These are phyloP conservation scores for Fukomys damarensis DNA, from an alignment of 2,113 vertebrate species.

Conservation along the genomic window DNA sequence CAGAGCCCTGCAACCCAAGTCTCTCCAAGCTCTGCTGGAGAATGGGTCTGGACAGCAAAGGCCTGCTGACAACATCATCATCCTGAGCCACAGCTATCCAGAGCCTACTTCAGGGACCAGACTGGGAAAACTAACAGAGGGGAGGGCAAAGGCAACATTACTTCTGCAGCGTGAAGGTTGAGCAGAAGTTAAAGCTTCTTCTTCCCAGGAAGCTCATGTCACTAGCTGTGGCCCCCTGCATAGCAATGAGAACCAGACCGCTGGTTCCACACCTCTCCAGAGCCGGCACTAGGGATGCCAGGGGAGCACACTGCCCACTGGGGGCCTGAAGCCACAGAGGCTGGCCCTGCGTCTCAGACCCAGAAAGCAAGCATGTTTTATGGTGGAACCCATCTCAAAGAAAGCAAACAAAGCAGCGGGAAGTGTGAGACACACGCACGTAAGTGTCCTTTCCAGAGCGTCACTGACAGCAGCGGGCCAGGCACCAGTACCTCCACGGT, in stretches of 20 bases:
- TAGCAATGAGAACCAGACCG: not conserved
- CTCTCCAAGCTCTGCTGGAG: not conserved
- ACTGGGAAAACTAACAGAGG: not conserved
- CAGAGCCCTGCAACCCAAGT: fast-evolving
- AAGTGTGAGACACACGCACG: not conserved
- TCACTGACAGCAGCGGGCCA: not conserved
- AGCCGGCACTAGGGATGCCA: not conserved
- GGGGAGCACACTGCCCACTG: not conserved
- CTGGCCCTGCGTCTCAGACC: not conserved
- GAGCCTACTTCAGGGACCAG: not conserved
- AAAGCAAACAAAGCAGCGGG: not conserved
- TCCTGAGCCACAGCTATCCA: not conserved
- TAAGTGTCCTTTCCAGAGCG: not conserved
- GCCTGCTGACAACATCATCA: not conserved
- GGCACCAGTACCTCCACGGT: not conserved
- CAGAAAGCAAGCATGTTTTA: not conserved
- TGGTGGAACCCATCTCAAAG: not conserved
- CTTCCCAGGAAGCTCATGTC: not conserved
- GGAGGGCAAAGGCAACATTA: not conserved
- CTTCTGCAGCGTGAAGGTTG: not conserved
- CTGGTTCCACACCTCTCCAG: not conserved
- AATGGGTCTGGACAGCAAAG: fast-evolving
- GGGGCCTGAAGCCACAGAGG: not conserved
- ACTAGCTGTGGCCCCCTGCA: not conserved
- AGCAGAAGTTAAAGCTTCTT: not conserved